Conservation (phyloP, 2,888 invertebrate genomes). For the Noctua pronuba region DNA sequence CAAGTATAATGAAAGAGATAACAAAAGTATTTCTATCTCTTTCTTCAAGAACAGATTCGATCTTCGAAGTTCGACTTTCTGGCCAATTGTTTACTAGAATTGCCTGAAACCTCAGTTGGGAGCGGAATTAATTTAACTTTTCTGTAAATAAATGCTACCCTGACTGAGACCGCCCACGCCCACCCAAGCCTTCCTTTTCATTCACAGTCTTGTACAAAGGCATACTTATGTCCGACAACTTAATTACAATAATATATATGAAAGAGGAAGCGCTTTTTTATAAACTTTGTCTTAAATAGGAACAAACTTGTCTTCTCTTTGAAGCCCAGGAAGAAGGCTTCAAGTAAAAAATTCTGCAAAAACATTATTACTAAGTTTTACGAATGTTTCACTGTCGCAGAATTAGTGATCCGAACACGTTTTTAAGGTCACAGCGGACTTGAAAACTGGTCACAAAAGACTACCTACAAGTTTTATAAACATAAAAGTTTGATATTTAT, state of each 20-base stretch:
- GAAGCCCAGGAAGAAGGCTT: too few relatives aligned
- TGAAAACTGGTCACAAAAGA: conserved; percentile 1
- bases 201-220: background rate
- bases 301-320: background rate
- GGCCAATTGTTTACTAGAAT: background rate
- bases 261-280: background rate
- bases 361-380: background rate
- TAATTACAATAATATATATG: background rate
- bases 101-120: background rate
- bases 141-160: background rate
- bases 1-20: background rate
- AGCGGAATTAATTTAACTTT: background rate
- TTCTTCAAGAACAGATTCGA: background rate
- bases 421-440: conserved; percentile 13
- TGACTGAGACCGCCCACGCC: background rate
- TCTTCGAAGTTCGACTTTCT: background rate
- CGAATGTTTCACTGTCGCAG: background rate
- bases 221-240: background rate
- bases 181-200: background rate
- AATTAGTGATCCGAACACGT: background rate
- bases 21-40: background rate
- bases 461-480: background rate
- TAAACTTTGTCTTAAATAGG: background rate
- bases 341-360: background rate
- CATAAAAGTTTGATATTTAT: background rate